Evolutionary conservation across 2,797 vertebrate species (phyloP).

Genomic region (Hydrocynus forskahlii): DNA sequence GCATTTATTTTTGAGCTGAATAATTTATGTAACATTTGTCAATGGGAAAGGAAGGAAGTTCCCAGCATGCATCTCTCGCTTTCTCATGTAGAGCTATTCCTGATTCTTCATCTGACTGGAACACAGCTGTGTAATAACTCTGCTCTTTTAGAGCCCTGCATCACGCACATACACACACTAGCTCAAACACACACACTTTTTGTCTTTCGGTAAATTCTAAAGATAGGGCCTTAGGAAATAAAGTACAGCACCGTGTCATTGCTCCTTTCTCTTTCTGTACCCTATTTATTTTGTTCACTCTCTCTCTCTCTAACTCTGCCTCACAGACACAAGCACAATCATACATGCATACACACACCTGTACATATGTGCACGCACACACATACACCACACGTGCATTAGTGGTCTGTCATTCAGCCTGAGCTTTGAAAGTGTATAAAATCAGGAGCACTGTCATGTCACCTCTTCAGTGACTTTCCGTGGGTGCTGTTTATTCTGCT

Average conservation of each 20-base stretch:
- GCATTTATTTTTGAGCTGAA: constrained; percentile 56
- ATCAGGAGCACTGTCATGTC: too few relatives aligned
- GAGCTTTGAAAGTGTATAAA: too few relatives aligned
- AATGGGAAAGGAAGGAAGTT: constrained; percentile 56
- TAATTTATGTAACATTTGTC: constrained; percentile 63
- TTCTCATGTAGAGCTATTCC: constrained; percentile 36
- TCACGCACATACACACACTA: constrained; percentile 3
- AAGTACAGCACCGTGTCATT: neutral
- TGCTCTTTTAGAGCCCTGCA: constrained; percentile 43
- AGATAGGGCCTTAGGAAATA: too few relatives aligned
- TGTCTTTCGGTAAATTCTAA: too few relatives aligned
- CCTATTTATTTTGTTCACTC: neutral
- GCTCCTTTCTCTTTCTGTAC: neutral
- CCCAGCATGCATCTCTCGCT: neutral
- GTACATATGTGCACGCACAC: neutral
- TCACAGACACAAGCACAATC: too few relatives aligned
- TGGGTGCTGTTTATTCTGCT: too few relatives aligned
- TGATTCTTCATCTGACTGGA: constrained; percentile 50
- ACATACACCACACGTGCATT: neutral
- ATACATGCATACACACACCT: constrained; percentile 2
- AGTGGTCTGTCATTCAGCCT: too few relatives aligned
- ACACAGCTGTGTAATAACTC: constrained; percentile 36
- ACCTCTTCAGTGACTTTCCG: too few relatives aligned
- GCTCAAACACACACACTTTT: neutral
- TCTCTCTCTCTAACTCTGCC: neutral